Conservation (phyloP, 2,888 invertebrate genomes). For the Chelonus formosanus region DNA sequence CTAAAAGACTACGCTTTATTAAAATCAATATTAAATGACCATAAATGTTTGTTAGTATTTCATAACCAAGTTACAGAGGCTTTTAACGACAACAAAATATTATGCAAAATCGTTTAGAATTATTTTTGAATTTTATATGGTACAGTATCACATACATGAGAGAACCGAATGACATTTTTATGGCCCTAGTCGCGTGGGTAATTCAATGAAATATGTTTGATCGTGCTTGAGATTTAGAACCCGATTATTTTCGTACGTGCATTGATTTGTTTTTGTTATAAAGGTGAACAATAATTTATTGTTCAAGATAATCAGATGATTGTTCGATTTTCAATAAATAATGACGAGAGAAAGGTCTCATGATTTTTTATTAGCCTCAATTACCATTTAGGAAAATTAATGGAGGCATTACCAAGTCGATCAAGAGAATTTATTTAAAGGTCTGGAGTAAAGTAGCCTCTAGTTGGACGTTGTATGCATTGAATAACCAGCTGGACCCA, state of each 20-base stretch:
- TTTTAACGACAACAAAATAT: no score
- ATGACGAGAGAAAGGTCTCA: neutral
- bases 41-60: no score
- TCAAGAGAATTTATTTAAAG: neutral
- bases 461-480: no score
- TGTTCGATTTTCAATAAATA: constrained; percentile 10
- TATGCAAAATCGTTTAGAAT: no score
- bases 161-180: constrained; percentile 8
- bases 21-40: no score
- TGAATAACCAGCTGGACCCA: no score
- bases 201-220: constrained; percentile 12
- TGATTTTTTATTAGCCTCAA: neutral
- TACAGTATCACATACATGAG: no score
- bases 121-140: no score
- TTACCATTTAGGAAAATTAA: constrained; percentile 1
- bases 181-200: constrained; percentile 13
- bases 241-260: constrained; percentile 28
- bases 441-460: neutral
- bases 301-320: neutral
- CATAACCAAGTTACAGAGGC: no score
- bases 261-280: constrained; percentile 11
- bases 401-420: constrained; percentile 3
- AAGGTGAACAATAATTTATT: neutral
- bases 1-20: no score
- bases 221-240: constrained; percentile 21